Evolutionary conservation across 2,797 vertebrate genomes (phyloP).

Genomic region (Lepidocolaptes lacrymiger): DNA sequence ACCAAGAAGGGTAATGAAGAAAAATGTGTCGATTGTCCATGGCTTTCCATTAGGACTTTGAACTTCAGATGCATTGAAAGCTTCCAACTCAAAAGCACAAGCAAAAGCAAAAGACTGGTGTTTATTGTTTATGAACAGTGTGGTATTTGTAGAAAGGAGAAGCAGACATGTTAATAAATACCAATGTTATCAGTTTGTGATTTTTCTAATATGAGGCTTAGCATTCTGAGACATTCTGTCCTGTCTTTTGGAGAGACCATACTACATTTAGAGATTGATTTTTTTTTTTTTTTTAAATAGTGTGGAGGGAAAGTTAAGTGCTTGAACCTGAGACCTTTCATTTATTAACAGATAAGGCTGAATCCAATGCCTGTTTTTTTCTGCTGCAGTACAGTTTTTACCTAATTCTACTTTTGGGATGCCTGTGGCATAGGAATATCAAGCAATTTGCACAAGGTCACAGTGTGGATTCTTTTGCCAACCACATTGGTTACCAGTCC

Average conservation of each 20-base stretch:
- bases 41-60: constrained; percentile 14
- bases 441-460: constrained; percentile 44
- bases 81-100: constrained; percentile 10
- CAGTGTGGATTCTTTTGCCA: not conserved
- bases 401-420: not conserved
- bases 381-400: not conserved
- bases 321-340: not conserved
- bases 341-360: not conserved
- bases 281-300: not conserved
- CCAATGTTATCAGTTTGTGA: not conserved
- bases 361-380: not conserved
- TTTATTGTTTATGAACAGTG: constrained; percentile 13
- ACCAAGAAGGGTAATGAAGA: not conserved
- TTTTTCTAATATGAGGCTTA: not conserved
- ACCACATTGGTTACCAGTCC: not conserved
- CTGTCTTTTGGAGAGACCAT: not conserved
- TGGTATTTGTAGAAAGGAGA: not conserved
- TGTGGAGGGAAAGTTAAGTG: not conserved
- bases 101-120: not conserved
- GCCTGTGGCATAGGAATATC: not conserved
- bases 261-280: not conserved
- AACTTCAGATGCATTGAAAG: not conserved
- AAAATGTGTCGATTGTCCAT: not conserved
- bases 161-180: not conserved
- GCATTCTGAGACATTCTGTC: not conserved